Percentiles rank a stretch among this genome's conserved stretches.
Conservation (phyloP, 2,113 vertebrate species). For the Oxyura jamaicensis region DNA sequence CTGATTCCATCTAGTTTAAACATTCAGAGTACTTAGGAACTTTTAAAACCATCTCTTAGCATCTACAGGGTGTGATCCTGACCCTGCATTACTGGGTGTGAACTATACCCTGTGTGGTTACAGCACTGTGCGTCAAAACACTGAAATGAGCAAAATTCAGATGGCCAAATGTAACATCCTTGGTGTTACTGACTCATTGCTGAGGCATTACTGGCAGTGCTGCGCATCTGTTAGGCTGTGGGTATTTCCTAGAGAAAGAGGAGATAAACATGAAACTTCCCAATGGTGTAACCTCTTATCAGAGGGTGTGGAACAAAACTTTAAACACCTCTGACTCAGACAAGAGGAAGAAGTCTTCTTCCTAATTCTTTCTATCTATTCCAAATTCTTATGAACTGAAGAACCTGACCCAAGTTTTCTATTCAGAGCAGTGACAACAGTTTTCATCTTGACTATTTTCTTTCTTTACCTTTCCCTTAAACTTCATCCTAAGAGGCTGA, state of each 20-base stretch:
- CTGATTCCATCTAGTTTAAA: neutral
- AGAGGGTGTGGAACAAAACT: neutral
- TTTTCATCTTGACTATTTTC: neutral
- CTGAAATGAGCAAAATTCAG: neutral
- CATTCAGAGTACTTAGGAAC: neutral
- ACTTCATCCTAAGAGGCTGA: neutral
- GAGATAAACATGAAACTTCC: neutral
- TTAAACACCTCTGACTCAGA: neutral
- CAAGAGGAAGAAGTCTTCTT: neutral
- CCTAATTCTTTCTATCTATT: neutral
- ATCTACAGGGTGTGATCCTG: neutral
- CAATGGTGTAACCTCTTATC: neutral
- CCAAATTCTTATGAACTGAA: neutral
- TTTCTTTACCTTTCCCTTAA: neutral
- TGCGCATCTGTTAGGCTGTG: neutral
- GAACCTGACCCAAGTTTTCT: neutral
- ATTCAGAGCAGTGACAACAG: neutral
- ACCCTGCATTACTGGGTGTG: neutral
- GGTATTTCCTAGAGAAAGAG: neutral
- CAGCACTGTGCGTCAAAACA: fast-evolving
- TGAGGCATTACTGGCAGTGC: neutral
- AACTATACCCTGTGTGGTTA: neutral
- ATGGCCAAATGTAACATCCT: neutral
- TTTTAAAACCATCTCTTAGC: neutral
- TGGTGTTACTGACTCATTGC: neutral